Percentiles rank a stretch among this genome's conserved stretches.
phyloP scores from a whole-genome alignment of 2,888 invertebrate species.

The Sminthurides aquaticus region DNA sequence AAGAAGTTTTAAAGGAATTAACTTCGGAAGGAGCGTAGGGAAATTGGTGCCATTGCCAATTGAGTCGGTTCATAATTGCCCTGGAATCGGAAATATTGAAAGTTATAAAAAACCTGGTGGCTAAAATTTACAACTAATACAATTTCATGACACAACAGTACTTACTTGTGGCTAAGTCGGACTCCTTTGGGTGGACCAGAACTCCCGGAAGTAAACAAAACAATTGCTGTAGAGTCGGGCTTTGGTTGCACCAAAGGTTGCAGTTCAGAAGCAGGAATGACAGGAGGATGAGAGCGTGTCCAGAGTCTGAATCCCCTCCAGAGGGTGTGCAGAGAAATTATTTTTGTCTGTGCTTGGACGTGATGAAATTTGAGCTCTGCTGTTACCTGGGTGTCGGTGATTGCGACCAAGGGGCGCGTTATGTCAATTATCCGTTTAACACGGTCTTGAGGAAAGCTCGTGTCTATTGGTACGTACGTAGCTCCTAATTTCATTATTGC shows the following conservation, averaged over 20 bases:
- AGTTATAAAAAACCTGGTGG: too few relatives aligned
- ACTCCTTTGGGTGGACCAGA: slow-evolving; percentile 52
- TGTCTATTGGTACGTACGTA: slow-evolving; percentile 75
- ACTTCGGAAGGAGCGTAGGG: slow-evolving; percentile 63
- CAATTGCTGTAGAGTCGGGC: slow-evolving; percentile 56
- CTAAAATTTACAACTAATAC: too few relatives aligned
- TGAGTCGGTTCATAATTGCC: slow-evolving; percentile 69
- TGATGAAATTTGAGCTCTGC: slow-evolving; percentile 44
- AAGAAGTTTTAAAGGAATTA: slow-evolving; percentile 80
- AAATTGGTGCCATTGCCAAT: slow-evolving; percentile 81
- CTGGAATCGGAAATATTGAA: slow-evolving; percentile 42
- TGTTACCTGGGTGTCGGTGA: slow-evolving; percentile 58
- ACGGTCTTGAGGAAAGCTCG: slow-evolving; percentile 61
- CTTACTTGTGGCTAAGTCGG: slow-evolving; percentile 59
- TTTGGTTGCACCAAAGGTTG: not conserved
- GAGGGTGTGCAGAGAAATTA: slow-evolving; percentile 20
- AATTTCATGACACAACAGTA: not conserved
- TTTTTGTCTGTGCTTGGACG: slow-evolving; percentile 22
- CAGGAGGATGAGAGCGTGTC: not conserved
- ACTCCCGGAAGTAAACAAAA: slow-evolving; percentile 69
- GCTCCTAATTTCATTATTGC: slow-evolving; percentile 74
- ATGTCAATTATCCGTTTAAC: slow-evolving; percentile 69
- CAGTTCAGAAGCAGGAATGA: not conserved
- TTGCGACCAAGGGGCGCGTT: slow-evolving; percentile 54
- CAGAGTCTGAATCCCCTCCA: not conserved